These are phyloP conservation scores for Glaucomys volans DNA, from an alignment of 2,113 vertebrate species.

Conservation along the genomic window DNA sequence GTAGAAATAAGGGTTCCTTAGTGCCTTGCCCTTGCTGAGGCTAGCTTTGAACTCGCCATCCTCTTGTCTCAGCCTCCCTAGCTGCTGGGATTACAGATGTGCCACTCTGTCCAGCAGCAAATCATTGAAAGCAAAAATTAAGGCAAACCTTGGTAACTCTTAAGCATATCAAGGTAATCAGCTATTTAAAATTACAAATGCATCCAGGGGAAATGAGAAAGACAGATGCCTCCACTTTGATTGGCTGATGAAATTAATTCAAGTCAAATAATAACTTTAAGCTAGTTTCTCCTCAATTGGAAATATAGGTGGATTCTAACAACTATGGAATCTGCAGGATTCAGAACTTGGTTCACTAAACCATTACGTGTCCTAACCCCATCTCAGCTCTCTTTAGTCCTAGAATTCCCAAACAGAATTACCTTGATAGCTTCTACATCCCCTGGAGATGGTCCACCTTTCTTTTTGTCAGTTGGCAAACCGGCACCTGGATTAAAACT, in stretches of 20 bases:
- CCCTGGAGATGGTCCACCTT: conserved; percentile 92
- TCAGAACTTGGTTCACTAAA: neutral
- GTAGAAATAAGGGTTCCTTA: too few relatives aligned
- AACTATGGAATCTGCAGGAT: neutral
- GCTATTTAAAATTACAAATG: neutral
- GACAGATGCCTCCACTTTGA: neutral
- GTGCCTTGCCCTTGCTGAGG: too few relatives aligned
- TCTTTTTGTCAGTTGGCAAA: conserved; percentile 95
- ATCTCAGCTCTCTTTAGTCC: neutral
- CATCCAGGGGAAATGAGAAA: neutral
- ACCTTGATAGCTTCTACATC: conserved; percentile 99
- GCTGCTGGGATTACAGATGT: too few relatives aligned
- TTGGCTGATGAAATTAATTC: neutral
- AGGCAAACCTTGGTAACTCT: neutral
- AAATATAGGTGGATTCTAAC: neutral
- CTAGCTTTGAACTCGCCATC: too few relatives aligned
- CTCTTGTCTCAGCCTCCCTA: too few relatives aligned
- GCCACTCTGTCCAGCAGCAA: neutral
- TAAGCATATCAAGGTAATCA: neutral
- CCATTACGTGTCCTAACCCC: neutral
- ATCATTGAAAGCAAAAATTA: neutral
- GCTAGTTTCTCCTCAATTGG: neutral
- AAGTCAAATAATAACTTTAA: neutral
- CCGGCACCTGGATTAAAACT: conserved; percentile 96
- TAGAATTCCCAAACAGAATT: conserved; percentile 5